A percentile compares a stretch with the other conserved stretches of the same genome.
These are phyloP conservation scores for Parnassius mnemosyne DNA, from an alignment of 2,888 invertebrate genomes.

Conservation along the genomic window DNA sequence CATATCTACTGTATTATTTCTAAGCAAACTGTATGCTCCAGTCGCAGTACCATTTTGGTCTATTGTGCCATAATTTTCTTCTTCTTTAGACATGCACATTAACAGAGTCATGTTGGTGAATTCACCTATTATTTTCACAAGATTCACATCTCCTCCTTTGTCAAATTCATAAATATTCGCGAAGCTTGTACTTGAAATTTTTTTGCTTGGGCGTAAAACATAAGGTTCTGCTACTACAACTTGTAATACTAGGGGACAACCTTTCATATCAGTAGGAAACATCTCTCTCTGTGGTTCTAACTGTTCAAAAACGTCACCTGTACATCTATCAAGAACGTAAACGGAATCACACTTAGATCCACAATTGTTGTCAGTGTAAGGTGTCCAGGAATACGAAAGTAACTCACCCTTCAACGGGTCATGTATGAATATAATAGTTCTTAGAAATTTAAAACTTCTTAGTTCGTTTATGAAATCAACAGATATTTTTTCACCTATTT, in stretches of 20 bases:
- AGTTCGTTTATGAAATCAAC: slow-evolving; percentile 66
- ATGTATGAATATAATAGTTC: slow-evolving; percentile 65
- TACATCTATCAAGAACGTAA: slow-evolving; percentile 65
- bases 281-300: slow-evolving; percentile 53
- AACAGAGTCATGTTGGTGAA: slow-evolving; percentile 72
- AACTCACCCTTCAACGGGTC: slow-evolving; percentile 53
- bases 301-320: slow-evolving; percentile 50
- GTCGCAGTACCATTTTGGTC: slow-evolving; percentile 59
- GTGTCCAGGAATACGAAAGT: slow-evolving; percentile 68
- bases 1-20: slow-evolving; percentile 59
- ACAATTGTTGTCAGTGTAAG: slow-evolving; percentile 67
- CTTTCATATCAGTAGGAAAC: slow-evolving; percentile 65
- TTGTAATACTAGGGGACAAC: slow-evolving; percentile 67
- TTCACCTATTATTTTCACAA: slow-evolving; percentile 69
- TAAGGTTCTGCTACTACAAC: slow-evolving; percentile 72
- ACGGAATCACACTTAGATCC: slow-evolving; percentile 64
- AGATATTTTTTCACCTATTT: slow-evolving; percentile 50
- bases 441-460: slow-evolving; percentile 59
- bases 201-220: slow-evolving; percentile 63
- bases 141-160: slow-evolving; percentile 68
- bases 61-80: slow-evolving; percentile 69
- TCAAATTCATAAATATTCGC: slow-evolving; percentile 60
- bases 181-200: slow-evolving; percentile 42
- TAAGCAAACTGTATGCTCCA: slow-evolving; percentile 58
- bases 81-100: slow-evolving; percentile 55